phyloP scores from a whole-genome alignment of 2,888 invertebrate species.

The Limnephilus lunatus region DNA sequence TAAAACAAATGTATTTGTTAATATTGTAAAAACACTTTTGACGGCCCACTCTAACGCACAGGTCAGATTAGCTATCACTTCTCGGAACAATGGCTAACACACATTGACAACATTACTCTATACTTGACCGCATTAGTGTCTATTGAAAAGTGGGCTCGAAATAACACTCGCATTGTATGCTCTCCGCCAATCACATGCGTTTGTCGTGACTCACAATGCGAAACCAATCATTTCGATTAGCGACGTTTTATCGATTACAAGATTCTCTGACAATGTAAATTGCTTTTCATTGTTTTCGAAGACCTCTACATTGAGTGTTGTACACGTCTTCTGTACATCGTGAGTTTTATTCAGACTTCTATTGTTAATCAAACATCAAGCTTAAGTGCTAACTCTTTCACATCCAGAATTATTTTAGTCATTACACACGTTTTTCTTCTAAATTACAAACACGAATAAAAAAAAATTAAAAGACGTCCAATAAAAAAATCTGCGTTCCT shows the following conservation, averaged over 20 bases:
- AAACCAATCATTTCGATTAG: slow-evolving; percentile 35
- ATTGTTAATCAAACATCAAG: not conserved
- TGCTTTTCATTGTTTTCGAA: slow-evolving; percentile 30
- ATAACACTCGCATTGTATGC: slow-evolving; percentile 22
- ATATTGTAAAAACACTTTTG: not conserved
- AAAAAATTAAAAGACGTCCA: not conserved
- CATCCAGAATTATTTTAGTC: not conserved
- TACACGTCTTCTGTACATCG: not conserved
- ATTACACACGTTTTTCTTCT: not conserved
- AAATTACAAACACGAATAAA: not conserved
- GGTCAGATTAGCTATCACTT: not conserved
- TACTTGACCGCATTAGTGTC: slow-evolving; percentile 35
- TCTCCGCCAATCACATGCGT: slow-evolving; percentile 11
- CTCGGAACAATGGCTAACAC: slow-evolving; percentile 19
- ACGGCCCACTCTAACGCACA: not conserved
- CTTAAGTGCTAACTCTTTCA: not conserved
- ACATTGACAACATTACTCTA: not conserved
- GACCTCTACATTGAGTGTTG: not conserved
- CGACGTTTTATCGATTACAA: slow-evolving; percentile 29
- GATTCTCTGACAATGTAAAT: slow-evolving; percentile 43
- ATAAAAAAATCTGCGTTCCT: too few relatives aligned
- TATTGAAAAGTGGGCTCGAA: not conserved
- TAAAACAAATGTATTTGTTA: too few relatives aligned
- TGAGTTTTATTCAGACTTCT: not conserved
- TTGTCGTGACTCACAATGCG: slow-evolving; percentile 34